Evolutionary conservation across 2,797 vertebrate genomes (phyloP).

Genomic region (Lepilemur ruficaudatus): DNA sequence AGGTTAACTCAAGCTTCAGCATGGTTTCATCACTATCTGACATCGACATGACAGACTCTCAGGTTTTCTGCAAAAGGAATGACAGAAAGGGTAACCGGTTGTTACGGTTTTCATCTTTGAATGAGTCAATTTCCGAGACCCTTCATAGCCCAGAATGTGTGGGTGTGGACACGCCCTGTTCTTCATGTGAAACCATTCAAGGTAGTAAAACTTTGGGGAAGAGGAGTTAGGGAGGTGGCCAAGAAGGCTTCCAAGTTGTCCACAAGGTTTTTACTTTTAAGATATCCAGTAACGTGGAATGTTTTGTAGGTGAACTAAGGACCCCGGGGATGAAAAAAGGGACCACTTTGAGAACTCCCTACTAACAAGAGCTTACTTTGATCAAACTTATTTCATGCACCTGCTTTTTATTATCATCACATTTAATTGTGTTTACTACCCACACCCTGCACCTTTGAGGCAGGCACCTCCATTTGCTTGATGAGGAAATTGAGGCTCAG

Average conservation of each 20-base stretch:
- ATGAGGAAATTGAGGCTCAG: background rate
- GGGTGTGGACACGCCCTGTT: background rate
- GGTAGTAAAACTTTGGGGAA: slow-evolving; percentile 45
- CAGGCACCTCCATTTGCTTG: background rate
- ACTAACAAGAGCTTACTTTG: background rate
- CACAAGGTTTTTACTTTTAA: background rate
- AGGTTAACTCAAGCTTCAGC: background rate
- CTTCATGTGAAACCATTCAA: slow-evolving; percentile 50
- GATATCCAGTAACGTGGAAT: background rate
- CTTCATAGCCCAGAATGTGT: background rate
- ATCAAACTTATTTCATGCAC: background rate
- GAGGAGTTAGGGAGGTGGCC: background rate
- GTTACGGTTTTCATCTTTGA: slow-evolving; percentile 12
- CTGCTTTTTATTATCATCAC: background rate
- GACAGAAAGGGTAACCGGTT: background rate
- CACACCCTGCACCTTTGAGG: background rate
- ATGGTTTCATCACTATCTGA: background rate
- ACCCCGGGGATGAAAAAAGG: too few relatives aligned
- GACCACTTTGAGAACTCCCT: background rate
- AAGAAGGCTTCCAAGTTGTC: background rate
- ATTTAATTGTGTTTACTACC: background rate
- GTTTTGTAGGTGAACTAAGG: background rate
- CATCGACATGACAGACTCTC: background rate
- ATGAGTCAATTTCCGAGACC: background rate
- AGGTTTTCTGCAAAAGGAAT: background rate